A percentile compares a stretch with the other conserved stretches of the same genome.
phyloP scores from a whole-genome alignment of 2,888 invertebrate species.

The Cataglyphis cursor region DNA sequence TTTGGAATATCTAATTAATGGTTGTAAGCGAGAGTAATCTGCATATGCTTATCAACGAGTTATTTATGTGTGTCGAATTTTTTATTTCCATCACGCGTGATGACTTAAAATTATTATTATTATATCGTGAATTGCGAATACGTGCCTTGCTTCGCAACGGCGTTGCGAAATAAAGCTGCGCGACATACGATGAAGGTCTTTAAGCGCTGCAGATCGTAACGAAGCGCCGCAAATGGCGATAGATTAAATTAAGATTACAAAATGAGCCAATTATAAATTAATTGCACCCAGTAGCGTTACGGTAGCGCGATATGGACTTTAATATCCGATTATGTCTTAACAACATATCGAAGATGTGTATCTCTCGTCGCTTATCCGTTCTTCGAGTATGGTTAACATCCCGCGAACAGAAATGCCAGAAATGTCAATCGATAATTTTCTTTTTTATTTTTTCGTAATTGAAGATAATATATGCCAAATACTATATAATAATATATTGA shows the following conservation, averaged over 20 bases:
- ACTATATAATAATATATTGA: no score
- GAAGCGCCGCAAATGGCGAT: conserved; percentile 84
- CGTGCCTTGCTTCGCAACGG: neutral
- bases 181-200: conserved; percentile 73
- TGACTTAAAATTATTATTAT: conserved; percentile 79
- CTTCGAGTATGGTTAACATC: neutral
- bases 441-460: neutral
- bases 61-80: conserved; percentile 76
- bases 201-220: conserved; percentile 79
- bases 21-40: conserved; percentile 21
- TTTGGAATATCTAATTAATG: conserved; percentile 60
- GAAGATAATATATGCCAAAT: neutral
- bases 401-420: neutral
- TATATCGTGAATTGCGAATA: conserved; percentile 63
- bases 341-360: conserved; percentile 76
- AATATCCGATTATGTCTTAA: conserved; percentile 86
- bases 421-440: neutral
- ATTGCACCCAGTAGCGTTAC: conserved; percentile 78
- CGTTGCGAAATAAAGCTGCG: conserved; percentile 59
- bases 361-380: neutral
- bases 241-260: conserved; percentile 86
- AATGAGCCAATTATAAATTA: conserved; percentile 87
- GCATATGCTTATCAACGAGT: conserved; percentile 76
- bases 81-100: conserved; percentile 71
- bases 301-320: conserved; percentile 84